A percentile compares a stretch with the other conserved stretches of the same genome.
These are phyloP conservation scores for Trematocara variabile DNA, from an alignment of 2,113 vertebrate species.

Conservation along the genomic window DNA sequence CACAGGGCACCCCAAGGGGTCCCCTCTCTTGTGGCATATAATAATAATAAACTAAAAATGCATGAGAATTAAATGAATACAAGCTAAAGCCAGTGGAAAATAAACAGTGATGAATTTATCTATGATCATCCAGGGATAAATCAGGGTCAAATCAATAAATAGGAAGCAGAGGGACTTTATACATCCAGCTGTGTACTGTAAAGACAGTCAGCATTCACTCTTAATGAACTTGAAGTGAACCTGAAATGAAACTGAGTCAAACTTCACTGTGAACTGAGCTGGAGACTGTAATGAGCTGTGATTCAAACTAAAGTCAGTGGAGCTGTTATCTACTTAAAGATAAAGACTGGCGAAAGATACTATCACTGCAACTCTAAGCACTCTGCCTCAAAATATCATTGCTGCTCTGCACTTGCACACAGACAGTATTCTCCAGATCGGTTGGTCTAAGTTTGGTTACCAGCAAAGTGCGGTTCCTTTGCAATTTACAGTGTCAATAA, in stretches of 20 bases:
- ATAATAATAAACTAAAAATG: background rate
- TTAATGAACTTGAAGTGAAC: slow-evolving; percentile 18
- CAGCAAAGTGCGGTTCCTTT: background rate
- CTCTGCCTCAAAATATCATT: slow-evolving; percentile 31
- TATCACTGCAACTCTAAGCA: slow-evolving; percentile 40
- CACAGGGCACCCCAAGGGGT: background rate
- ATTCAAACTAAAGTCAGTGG: slow-evolving; percentile 37
- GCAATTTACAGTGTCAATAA: background rate
- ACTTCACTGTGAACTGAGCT: slow-evolving; percentile 28
- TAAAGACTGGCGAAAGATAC: slow-evolving; percentile 55
- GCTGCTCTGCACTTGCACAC: background rate
- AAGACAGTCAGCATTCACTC: background rate
- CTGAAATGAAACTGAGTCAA: background rate
- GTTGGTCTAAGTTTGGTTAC: background rate
- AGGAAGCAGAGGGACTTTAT: background rate
- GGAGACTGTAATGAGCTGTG: slow-evolving; percentile 39
- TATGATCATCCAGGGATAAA: background rate
- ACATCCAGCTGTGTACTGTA: background rate
- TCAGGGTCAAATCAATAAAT: background rate
- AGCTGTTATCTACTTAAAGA: slow-evolving; percentile 60
- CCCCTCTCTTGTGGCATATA: background rate
- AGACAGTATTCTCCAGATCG: background rate
- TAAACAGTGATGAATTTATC: background rate
- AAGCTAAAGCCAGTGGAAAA: background rate
- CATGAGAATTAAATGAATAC: background rate